phyloP scores from a whole-genome alignment of 2,797 vertebrate species.

The Choloepus didactylus region DNA sequence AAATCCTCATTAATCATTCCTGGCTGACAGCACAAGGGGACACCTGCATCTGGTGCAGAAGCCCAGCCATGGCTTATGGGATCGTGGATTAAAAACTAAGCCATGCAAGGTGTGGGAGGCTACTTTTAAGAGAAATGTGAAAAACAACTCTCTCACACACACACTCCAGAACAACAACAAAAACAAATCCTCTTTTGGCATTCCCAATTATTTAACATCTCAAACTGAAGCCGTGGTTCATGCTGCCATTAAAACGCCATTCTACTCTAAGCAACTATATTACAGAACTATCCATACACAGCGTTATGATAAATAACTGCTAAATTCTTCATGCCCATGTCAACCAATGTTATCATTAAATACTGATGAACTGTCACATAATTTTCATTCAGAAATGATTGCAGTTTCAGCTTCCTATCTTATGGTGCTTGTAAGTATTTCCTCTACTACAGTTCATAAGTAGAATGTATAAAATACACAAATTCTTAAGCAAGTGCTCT shows the following conservation, averaged over 20 bases:
- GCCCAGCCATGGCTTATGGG: conserved; percentile 86
- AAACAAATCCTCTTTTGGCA: conserved; percentile 73
- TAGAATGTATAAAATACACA: conserved; percentile 73
- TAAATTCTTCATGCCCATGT: conserved; percentile 90
- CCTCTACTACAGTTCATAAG: conserved; percentile 85
- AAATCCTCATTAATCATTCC: conserved; percentile 94
- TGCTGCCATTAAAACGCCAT: conserved; percentile 84
- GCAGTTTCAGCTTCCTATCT: conserved; percentile 86
- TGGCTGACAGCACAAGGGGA: conserved; percentile 92
- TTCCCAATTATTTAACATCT: conserved; percentile 86
- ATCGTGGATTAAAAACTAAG: conserved; percentile 84
- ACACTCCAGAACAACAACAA: background rate
- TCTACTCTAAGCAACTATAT: conserved; percentile 83
- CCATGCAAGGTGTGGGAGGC: conserved; percentile 83
- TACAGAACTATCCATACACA: conserved; percentile 82
- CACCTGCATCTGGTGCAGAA: conserved; percentile 91
- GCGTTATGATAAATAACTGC: conserved; percentile 87
- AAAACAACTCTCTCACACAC: conserved; percentile 72
- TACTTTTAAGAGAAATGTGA: conserved; percentile 85
- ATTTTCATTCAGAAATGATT: conserved; percentile 89
- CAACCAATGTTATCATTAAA: conserved; percentile 90
- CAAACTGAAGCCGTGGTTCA: conserved; percentile 84
- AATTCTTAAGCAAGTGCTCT: conserved; percentile 57
- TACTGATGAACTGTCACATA: conserved; percentile 90
- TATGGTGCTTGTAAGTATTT: conserved; percentile 88